Percentiles rank a stretch among this genome's conserved stretches.
phyloP scores from a whole-genome alignment of 1,140 invertebrate genomes.

The Pogonomyrmex barbatus region DNA sequence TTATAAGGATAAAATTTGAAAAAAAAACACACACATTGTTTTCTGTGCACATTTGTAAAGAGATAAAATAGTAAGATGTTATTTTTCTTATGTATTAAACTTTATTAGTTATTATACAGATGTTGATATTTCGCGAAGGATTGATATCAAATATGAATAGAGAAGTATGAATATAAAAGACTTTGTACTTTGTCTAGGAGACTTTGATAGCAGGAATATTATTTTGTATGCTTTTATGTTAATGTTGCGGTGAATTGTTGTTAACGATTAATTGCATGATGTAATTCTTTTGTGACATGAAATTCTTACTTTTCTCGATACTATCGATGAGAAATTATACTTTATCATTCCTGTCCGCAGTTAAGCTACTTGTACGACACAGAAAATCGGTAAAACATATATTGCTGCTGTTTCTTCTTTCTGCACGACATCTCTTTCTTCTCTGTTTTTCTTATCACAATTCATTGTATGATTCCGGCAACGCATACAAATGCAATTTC shows the following conservation, averaged over 20 bases:
- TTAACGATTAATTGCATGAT: background rate
- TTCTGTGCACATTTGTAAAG: background rate
- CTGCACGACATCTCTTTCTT: constrained; percentile 42
- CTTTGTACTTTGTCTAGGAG: background rate
- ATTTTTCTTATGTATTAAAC: background rate
- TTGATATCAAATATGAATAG: background rate
- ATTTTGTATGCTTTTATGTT: background rate
- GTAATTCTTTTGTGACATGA: background rate
- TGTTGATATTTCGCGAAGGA: background rate
- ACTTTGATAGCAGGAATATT: background rate
- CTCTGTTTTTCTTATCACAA: no score
- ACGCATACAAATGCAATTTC: no score
- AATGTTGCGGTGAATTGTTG: constrained; percentile 4
- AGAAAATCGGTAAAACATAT: constrained; percentile 66
- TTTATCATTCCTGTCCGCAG: constrained; percentile 59
- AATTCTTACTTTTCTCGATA: background rate
- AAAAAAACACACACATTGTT: background rate
- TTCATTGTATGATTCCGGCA: no score
- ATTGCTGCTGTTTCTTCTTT: constrained; percentile 67
- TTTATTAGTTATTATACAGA: background rate
- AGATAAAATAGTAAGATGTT: background rate
- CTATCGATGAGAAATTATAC: constrained; percentile 48
- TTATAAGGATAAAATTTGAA: background rate
- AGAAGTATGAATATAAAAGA: background rate
- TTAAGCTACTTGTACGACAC: constrained; percentile 69